Evolutionary conservation across 2,797 vertebrate genomes (phyloP).

Genomic region (Erpetoichthys calabaricus): DNA sequence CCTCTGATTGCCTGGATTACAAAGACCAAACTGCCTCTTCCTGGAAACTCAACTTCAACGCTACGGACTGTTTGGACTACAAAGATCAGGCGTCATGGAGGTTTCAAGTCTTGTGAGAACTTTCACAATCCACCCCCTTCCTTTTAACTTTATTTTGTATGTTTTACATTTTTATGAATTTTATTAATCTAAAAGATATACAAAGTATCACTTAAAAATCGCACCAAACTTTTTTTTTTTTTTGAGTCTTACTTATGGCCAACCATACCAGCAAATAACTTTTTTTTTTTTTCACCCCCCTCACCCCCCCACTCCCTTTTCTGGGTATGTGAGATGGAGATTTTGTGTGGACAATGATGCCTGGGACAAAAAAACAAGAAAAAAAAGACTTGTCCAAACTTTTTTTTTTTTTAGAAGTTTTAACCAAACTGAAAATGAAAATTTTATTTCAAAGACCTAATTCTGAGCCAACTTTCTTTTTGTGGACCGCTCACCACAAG

Average conservation of each 20-base stretch:
- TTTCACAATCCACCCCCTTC: no score
- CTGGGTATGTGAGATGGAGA: conserved; percentile 15
- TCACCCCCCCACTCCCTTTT: conserved; percentile 1
- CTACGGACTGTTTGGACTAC: conserved; percentile 98
- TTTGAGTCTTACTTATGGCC: background rate
- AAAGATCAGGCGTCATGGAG: conserved; percentile 97
- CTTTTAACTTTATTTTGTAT: no score
- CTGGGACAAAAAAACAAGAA: conserved; percentile 14
- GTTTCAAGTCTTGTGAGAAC: conserved; percentile 96
- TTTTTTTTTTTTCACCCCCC: background rate
- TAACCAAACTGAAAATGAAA: conserved; percentile 26
- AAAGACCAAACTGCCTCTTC: conserved; percentile 86
- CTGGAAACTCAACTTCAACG: conserved; percentile 98
- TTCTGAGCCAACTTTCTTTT: conserved; percentile 19
- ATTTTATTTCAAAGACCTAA: conserved; percentile 28
- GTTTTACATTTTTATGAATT: conserved; percentile 34
- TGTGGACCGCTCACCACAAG: conserved; percentile 25
- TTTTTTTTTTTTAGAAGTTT: conserved; percentile 13
- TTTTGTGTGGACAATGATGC: conserved; percentile 23
- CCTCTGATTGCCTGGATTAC: conserved; percentile 97
- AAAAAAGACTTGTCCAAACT: background rate
- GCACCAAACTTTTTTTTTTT: conserved; percentile 14
- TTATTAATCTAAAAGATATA: conserved; percentile 31
- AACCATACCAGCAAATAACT: background rate
- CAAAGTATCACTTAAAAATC: conserved; percentile 20